Conservation (phyloP, 2,113 vertebrate genomes). For the Nycticorax nycticorax region DNA sequence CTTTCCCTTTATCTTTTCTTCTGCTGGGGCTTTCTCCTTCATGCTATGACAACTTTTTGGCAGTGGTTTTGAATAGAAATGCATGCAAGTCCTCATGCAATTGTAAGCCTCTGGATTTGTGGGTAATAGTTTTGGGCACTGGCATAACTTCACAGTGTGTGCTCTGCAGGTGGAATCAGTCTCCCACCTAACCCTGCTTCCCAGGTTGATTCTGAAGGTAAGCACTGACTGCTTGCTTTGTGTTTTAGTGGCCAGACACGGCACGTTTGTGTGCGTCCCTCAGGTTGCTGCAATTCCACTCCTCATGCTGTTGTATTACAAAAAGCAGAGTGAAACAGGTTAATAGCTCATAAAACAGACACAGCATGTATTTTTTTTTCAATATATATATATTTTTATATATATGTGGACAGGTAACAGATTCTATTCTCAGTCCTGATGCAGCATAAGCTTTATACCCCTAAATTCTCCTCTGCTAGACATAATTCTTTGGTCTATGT, state of each 20-base stretch:
- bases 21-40: constrained; percentile 10
- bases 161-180: not conserved
- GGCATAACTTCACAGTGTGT: not conserved
- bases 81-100: not conserved
- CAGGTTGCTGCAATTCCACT: not conserved
- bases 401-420: not conserved
- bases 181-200: not conserved
- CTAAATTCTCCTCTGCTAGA: not conserved
- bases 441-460: not conserved
- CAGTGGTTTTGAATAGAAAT: constrained; percentile 22
- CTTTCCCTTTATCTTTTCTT: constrained; percentile 21
- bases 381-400: not conserved
- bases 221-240: not conserved
- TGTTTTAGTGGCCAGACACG: not conserved
- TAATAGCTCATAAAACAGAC: not conserved
- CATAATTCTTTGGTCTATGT: not conserved
- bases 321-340: not conserved
- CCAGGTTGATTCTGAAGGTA: not conserved
- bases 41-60: not conserved
- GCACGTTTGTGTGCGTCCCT: not conserved
- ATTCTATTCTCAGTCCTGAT: not conserved
- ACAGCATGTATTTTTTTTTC: no score
- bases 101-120: not conserved
- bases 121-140: not conserved
- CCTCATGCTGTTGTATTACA: not conserved